phyloP scores from a whole-genome alignment of 2,113 vertebrate species.

The Otus sunia region DNA sequence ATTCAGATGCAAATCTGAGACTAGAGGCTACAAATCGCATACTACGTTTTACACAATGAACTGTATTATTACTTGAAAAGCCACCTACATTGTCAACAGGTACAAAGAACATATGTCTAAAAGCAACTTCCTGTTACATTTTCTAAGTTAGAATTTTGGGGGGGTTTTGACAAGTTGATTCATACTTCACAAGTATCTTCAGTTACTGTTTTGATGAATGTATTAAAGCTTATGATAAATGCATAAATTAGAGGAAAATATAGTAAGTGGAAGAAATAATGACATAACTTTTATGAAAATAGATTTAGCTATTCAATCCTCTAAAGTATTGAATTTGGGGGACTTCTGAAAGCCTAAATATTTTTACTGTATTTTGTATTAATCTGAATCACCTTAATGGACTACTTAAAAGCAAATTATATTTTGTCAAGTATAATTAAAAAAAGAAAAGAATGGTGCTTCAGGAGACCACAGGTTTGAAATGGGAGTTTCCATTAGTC shows the following conservation, averaged over 20 bases:
- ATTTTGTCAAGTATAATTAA: not conserved
- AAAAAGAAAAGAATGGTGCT: not conserved
- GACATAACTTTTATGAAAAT: not conserved
- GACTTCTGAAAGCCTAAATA: not conserved
- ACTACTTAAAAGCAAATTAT: not conserved
- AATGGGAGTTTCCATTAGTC: not conserved
- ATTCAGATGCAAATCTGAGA: not conserved
- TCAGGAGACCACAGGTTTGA: not conserved
- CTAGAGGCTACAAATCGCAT: not conserved
- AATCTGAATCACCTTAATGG: not conserved
- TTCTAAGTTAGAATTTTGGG: not conserved
- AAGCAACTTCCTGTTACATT: not conserved
- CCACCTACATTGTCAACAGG: not conserved
- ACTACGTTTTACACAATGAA: not conserved
- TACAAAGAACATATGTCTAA: not conserved
- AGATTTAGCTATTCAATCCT: not conserved
- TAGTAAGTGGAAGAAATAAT: not conserved
- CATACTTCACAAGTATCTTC: not conserved
- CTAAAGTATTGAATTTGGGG: not conserved
- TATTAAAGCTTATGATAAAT: not conserved
- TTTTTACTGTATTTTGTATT: not conserved
- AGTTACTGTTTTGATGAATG: not conserved
- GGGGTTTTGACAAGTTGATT: not conserved
- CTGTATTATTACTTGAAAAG: not conserved
- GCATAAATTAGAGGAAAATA: not conserved